Percentiles rank a stretch among this genome's conserved stretches.
These are phyloP conservation scores for Euphydryas editha DNA, from an alignment of 2,888 invertebrate genomes.

Conservation along the genomic window DNA sequence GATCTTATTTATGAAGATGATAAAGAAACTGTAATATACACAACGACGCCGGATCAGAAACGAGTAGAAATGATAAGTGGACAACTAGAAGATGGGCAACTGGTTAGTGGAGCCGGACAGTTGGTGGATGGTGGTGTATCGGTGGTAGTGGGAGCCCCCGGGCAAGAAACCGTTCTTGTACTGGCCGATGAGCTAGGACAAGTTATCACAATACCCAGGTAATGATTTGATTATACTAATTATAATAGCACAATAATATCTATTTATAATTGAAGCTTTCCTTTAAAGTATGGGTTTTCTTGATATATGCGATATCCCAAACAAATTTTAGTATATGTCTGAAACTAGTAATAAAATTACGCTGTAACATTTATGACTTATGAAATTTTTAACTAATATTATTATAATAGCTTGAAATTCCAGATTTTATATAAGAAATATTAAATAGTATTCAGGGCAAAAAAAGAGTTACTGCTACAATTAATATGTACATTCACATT, in stretches of 20 bases:
- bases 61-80: slow-evolving; percentile 91
- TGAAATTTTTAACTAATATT: neutral
- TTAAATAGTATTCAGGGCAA: too few relatives aligned
- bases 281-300: too few relatives aligned
- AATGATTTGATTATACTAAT: slow-evolving; percentile 44
- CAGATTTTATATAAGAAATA: too few relatives aligned
- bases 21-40: slow-evolving; percentile 92
- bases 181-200: slow-evolving; percentile 88
- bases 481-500: too few relatives aligned
- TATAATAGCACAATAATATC: neutral
- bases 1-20: slow-evolving; percentile 93
- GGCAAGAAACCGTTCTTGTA: slow-evolving; percentile 86
- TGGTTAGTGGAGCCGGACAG: slow-evolving; percentile 77
- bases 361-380: neutral
- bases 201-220: slow-evolving; percentile 87
- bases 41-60: slow-evolving; percentile 90
- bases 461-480: too few relatives aligned
- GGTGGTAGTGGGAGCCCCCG: slow-evolving; percentile 79
- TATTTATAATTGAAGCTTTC: too few relatives aligned
- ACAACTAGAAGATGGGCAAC: slow-evolving; percentile 84
- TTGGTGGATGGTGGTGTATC: slow-evolving; percentile 80
- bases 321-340: too few relatives aligned
- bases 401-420: neutral
- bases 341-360: too few relatives aligned
- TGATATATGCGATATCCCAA: too few relatives aligned